Evolutionary conservation across 2,888 invertebrate species (phyloP), one percentile per base, ranked within the genome.

Genomic region (Eristalinus sepulchralis): DNA sequence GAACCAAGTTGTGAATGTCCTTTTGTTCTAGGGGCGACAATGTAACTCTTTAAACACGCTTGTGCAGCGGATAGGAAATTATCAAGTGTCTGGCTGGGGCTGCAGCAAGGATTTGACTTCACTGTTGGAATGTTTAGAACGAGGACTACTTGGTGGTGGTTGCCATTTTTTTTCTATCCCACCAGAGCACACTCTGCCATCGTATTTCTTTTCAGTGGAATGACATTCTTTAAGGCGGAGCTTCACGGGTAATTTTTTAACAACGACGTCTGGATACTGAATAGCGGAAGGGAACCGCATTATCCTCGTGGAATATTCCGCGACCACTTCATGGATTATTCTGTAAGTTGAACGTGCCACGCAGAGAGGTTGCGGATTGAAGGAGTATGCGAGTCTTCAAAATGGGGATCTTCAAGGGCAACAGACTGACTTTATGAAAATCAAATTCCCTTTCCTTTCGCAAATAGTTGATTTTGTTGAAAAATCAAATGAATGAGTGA

Each of bases 1-100:
- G 47, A 4, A 83, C 64, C 79, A 66, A 76, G 76, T 77, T 80
- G 84, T 81, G 76, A 84, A 84, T 76, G 80, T 84, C 67, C 80
- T 76, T 80, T 72, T 84, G 80, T 72, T 59, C 79, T 66, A 11
- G 22, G 72, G 76, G 68, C 81, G 72, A 84, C 80, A 81, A 72
- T 84, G 75, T 75, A 76, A 72, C 79, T 73, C 66, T 72, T 80
- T 73, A 67, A 66, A 72, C 31, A 67, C 72, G 60, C 72, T 62
- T 60, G 20, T 80, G 53, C 47, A 72, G 27, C 34, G 68, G 27
- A 67, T 71, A 70, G 63, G 34, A 57, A 70, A 55, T 70, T 71
- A 39, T 80, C 36, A 36, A 80, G 79, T 80, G 79, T 72, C 66
- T 80, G 72, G 33, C 36, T 13, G 64, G 24, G 20, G 33, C 53